These are phyloP conservation scores for Eilema griseolum DNA, from an alignment of 2,888 invertebrate genomes.

Conservation along the genomic window DNA sequence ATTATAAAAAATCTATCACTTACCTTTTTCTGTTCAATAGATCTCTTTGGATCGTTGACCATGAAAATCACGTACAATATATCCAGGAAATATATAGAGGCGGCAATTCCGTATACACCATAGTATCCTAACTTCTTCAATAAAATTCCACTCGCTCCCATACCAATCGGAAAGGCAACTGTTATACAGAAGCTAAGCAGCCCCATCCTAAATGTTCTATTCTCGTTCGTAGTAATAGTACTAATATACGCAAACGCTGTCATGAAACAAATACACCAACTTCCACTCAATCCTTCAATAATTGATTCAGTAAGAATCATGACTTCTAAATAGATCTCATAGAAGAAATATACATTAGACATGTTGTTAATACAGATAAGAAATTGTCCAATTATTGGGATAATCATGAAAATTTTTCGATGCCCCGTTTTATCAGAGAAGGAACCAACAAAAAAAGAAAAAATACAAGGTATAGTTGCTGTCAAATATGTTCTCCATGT, in stretches of 20 bases:
- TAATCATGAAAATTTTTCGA: constrained; percentile 91
- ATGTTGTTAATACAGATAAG: constrained; percentile 90
- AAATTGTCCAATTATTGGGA: constrained; percentile 91
- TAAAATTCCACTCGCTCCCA: constrained; percentile 93
- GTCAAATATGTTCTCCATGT: constrained; percentile 94
- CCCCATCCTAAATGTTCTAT: constrained; percentile 93
- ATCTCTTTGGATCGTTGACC: constrained; percentile 88
- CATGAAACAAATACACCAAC: constrained; percentile 94
- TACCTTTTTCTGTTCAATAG: constrained; percentile 70
- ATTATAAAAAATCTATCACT: constrained; percentile 20
- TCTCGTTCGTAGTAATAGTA: constrained; percentile 92
- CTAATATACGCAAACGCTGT: constrained; percentile 94
- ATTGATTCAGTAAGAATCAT: constrained; percentile 91
- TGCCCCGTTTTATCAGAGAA: constrained; percentile 90
- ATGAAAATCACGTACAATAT: constrained; percentile 89
- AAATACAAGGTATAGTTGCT: constrained; percentile 91
- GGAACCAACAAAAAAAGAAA: constrained; percentile 93
- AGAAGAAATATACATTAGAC: constrained; percentile 91
- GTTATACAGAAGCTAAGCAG: constrained; percentile 94
- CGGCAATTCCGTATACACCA: constrained; percentile 91
- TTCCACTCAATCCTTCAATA: constrained; percentile 91
- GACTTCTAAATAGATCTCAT: constrained; percentile 91
- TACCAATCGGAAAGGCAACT: constrained; percentile 95
- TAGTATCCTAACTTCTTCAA: constrained; percentile 91
- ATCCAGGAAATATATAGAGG: constrained; percentile 89